Evolutionary conservation across 2,113 vertebrate genomes (phyloP), one percentile per base, ranked within the genome.

Genomic region (Phocoena phocoena): DNA sequence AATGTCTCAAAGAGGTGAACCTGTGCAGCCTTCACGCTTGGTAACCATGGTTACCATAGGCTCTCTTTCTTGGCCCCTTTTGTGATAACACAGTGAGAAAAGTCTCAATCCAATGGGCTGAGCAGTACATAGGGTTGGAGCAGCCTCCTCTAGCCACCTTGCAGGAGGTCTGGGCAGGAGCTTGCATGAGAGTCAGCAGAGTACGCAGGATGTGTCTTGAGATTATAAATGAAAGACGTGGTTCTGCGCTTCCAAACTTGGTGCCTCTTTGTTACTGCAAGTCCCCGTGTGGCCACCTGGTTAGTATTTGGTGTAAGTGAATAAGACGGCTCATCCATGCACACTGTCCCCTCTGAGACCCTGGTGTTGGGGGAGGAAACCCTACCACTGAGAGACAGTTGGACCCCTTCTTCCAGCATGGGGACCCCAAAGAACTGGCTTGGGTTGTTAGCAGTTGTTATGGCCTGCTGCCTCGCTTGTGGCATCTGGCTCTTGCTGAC

Each of bases 1-100:
- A 68, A 50, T 4, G 25, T 62, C 28, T 93, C 60, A 11, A n/a
- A 26, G 3, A 60, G 55, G n/a, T 41, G 83, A 92, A 74, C n/a
- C 31, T 28, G n/a, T 25, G 70, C 21, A 26, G 79, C 26, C 18
- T 44, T 65, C 63, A 6, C 6, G 26, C 62, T 33, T 38, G 63
- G 89, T 96, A 68, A 87, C 95, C 74, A 88, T 93, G 86, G 95
- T 92, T 90, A 92, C 79, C 15, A 0, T 1, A 6, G 87, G 21
- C 25, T 33, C 7, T 26, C 55, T 53, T 28, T 44, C 12, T 38
- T 31, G 63, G 21, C 13, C 18, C 67, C 31, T 26, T 74, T 47
- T 25, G 2, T 31, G 9, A 55, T 12, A 55, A 33, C 55, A 70
- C 31, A 62, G 4, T 33, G n/a, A 89, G 87, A 65, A 82, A 63